Percentiles rank a stretch among this genome's conserved stretches.
These are phyloP conservation scores for Blastobasis adustella DNA, from an alignment of 2,888 invertebrate genomes.

Conservation along the genomic window DNA sequence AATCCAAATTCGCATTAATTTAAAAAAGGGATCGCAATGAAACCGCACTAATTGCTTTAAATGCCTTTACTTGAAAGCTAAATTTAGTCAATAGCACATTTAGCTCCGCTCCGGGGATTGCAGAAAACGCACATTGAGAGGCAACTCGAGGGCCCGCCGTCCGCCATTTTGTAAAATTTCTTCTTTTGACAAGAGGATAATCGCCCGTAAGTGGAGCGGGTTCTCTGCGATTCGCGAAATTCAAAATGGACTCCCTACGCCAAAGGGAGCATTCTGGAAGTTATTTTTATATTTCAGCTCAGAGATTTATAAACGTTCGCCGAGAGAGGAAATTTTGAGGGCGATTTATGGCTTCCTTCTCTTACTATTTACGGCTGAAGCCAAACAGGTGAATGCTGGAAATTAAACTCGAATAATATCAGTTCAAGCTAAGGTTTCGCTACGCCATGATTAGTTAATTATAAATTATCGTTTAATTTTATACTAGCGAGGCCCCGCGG, in stretches of 20 bases:
- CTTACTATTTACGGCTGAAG: too few species aligned
- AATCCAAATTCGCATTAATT: too few species aligned
- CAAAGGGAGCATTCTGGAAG: background rate
- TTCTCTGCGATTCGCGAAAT: constrained; percentile 15
- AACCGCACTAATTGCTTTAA: too few species aligned
- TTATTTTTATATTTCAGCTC: background rate
- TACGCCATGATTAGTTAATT: too few species aligned
- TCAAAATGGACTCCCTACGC: constrained; percentile 7
- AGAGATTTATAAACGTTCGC: constrained; percentile 1
- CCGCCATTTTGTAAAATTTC: constrained; percentile 29
- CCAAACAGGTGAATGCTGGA: too few species aligned
- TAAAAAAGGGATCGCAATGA: too few species aligned
- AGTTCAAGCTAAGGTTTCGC: constrained; percentile 3
- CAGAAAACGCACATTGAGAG: constrained; percentile 42
- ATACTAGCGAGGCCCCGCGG: too few species aligned
- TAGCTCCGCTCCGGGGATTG: constrained; percentile 29
- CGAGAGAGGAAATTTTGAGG: constrained; percentile 2
- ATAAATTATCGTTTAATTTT: too few species aligned
- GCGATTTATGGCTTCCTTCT: too few species aligned
- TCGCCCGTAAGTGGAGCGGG: constrained; percentile 19
- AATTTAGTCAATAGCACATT: constrained; percentile 2
- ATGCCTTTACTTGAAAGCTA: background rate
- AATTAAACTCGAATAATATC: too few species aligned
- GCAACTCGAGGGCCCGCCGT: constrained; percentile 22
- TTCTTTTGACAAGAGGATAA: constrained; percentile 32